phyloP scores from a whole-genome alignment of 2,888 invertebrate species.

The Copidosoma aretas region DNA sequence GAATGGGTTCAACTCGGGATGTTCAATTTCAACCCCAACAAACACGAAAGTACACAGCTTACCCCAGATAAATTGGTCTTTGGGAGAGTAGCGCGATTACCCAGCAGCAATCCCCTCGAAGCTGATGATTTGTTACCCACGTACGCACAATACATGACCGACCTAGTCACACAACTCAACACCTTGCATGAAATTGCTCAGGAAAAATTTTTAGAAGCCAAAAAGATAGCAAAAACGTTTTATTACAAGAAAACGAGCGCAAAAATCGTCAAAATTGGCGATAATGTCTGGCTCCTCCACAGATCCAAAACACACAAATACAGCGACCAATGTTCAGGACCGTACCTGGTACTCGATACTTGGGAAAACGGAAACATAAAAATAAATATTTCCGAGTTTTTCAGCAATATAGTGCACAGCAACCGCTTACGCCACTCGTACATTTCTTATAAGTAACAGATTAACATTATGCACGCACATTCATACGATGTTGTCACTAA shows the following conservation, averaged over 20 bases:
- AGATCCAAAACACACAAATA: neutral
- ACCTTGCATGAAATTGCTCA: neutral
- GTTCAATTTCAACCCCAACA: too few species aligned
- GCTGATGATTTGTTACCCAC: neutral
- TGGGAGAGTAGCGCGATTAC: neutral
- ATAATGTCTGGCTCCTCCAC: neutral
- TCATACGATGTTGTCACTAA: too few species aligned
- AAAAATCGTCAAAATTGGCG: too few species aligned
- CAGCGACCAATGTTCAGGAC: constrained; percentile 1
- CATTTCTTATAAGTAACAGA: neutral
- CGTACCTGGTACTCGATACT: constrained; percentile 11
- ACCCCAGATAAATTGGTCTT: neutral
- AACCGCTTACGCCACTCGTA: neutral
- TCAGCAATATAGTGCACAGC: neutral
- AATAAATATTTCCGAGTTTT: neutral
- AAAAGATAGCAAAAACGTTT: neutral
- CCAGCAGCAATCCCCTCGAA: neutral
- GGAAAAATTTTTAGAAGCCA: neutral
- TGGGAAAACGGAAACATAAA: constrained; percentile 13
- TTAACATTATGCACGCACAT: too few species aligned
- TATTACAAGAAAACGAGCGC: too few species aligned
- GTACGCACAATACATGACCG: neutral
- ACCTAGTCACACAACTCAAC: neutral
- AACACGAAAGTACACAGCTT: neutral
- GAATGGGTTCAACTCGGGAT: too few species aligned